Evolutionary conservation across 1,140 invertebrate species (phyloP).

Genomic region (Aphelinus atriplicis): DNA sequence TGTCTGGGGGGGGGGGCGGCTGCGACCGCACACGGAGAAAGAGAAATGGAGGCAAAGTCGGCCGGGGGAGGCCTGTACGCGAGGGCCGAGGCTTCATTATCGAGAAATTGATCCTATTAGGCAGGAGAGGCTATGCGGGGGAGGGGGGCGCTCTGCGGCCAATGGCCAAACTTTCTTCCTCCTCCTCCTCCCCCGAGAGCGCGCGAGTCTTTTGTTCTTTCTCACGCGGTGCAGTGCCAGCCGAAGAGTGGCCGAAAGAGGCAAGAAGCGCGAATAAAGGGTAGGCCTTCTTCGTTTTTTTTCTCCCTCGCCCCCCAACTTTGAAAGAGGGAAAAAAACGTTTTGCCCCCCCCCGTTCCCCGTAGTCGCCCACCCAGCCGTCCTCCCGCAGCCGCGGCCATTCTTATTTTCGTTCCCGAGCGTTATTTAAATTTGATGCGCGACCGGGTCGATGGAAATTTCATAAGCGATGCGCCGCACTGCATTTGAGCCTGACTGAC

Average conservation of each 20-base stretch:
- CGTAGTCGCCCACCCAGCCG: too few relatives aligned
- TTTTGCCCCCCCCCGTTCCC: not conserved
- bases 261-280: too few relatives aligned
- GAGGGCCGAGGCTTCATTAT: constrained; percentile 51
- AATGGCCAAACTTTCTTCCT: constrained; percentile 44
- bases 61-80: too few relatives aligned
- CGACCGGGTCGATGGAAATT: not conserved
- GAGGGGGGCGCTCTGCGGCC: constrained; percentile 1
- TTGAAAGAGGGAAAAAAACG: not conserved
- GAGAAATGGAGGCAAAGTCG: not conserved
- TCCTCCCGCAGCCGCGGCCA: not conserved
- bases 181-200: not conserved
- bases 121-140: constrained; percentile 7
- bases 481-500: too few relatives aligned
- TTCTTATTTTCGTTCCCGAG: not conserved
- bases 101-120: constrained; percentile 63
- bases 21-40: too few relatives aligned
- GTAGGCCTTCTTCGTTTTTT: too few relatives aligned
- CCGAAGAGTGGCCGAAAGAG: too few relatives aligned
- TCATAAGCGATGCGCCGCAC: not conserved
- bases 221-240: not conserved
- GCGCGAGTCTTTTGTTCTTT: constrained; percentile 17
- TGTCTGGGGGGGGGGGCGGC: constrained; percentile 1
- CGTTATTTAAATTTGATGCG: not conserved
- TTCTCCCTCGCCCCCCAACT: too few relatives aligned